phyloP scores from a whole-genome alignment of 53 echinoderm and acorn worm genomes.

The Antedon mediterranea region DNA sequence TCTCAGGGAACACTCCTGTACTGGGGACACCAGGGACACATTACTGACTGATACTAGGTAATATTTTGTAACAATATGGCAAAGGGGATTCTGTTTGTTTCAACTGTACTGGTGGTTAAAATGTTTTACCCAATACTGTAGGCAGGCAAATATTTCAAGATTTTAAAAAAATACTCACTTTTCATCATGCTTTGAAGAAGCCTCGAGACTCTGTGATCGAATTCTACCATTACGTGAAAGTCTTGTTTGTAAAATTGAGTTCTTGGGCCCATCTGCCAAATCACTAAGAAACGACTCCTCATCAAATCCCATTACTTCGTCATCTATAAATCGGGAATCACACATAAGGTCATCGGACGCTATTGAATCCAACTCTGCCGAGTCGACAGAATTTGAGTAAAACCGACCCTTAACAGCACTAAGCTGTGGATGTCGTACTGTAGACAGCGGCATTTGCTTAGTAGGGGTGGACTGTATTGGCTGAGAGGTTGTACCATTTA shows the following conservation, averaged over 20 bases:
- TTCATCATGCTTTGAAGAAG: not conserved
- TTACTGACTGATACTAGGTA: too few species aligned
- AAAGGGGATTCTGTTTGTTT: too few species aligned
- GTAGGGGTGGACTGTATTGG: not conserved
- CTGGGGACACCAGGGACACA: too few species aligned
- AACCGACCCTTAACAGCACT: constrained; percentile 39
- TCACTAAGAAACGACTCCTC: constrained; percentile 12
- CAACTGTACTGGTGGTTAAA: too few species aligned
- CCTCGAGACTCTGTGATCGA: not conserved
- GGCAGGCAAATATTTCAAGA: too few species aligned
- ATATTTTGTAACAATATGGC: too few species aligned
- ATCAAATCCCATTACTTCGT: constrained; percentile 18
- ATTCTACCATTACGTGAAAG: not conserved
- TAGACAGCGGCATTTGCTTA: constrained; percentile 16
- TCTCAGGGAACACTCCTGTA: too few species aligned
- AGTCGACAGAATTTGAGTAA: constrained; percentile 55
- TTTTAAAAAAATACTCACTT: not conserved
- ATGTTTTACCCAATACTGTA: too few species aligned
- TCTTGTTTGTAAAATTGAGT: not conserved
- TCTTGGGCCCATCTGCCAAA: not conserved
- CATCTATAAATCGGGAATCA: constrained; percentile 40
- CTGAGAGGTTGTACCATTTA: not conserved
- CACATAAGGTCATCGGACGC: constrained; percentile 97
- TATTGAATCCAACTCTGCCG: constrained; percentile 64
- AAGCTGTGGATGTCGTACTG: constrained; percentile 38